phyloP scores from a whole-genome alignment of 2,797 vertebrate genomes.

The Lerista edwardsae region DNA sequence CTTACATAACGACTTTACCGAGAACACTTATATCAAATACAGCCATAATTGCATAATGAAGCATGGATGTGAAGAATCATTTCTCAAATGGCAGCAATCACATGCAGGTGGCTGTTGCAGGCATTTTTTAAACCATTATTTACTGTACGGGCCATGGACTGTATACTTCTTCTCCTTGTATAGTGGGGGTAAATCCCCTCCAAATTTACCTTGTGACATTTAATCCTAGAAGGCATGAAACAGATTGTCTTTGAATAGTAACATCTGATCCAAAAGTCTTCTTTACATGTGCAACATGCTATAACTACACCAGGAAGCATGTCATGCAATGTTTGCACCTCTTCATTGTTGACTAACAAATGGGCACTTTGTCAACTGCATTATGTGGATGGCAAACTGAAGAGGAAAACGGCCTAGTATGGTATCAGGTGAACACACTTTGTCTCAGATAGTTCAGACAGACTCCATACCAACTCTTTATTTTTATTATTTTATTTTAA shows the following conservation, averaged over 20 bases:
- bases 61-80: neutral
- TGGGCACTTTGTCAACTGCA: neutral
- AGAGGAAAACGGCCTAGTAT: neutral
- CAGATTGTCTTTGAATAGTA: neutral
- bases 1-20: neutral
- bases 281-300: neutral
- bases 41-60: neutral
- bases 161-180: neutral
- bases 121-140: neutral
- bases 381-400: neutral
- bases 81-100: no score
- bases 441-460: neutral
- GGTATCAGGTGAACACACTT: neutral
- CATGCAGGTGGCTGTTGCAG: neutral
- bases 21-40: neutral
- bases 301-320: neutral
- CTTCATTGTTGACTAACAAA: neutral
- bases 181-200: neutral
- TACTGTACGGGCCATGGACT: neutral
- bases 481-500: no score
- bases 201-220: neutral
- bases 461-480: neutral
- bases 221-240: neutral
- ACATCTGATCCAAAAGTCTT: neutral
- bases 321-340: neutral